Base-by-base conservation (phyloP, 2,113 vertebrate genomes). In the Piprites chloris region DNA sequence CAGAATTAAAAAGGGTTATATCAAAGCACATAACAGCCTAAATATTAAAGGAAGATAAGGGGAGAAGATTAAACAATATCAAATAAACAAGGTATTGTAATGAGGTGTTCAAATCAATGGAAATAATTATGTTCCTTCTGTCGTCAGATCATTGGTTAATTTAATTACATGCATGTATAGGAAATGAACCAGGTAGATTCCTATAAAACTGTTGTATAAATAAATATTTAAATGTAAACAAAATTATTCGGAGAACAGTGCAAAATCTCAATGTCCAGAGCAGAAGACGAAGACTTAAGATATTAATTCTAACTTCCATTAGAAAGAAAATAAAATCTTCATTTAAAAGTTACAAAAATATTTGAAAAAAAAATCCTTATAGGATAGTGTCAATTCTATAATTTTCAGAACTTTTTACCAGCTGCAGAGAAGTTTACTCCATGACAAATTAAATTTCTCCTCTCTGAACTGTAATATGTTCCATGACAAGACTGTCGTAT, bases 401-500 rank as follows among this genome's bases (percentile, higher is more conserved):
- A 61, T 83, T 80, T 83, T 90, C 44, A 37, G n/a, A 35, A 84
- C 14, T n/a, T 41, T 81, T 75, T 90, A 46, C n/a, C 22, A 72
- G n/a, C 20, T 88, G 11, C 11, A 37, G 39, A 27, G 10, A 79
- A 61, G 33, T 86, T 93, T 90, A 68, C 35, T 69, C 33, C 16
- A 49, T 68, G 75, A 86, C 28, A 9, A 67, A 69, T 86, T 74
- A 14, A 74, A 37, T 92, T 93, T 94, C 22, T 87, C 1, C 32
- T 69, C 11, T 82, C 41, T 88, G 62, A 79, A 73, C 32, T 62
- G 12, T 52, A 47, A 65, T 66, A 30, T 56, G 88, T 19, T 81
- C 59, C 37, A 58, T 87, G 28, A 56, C 32, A 81, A 73, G 27
- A 77, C 39, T 77, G 62, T 79, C 5, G 2, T 67, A n/a, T 68